Base-by-base conservation (phyloP, 2,797 vertebrate species). In the Rhodeus uyekii region DNA sequence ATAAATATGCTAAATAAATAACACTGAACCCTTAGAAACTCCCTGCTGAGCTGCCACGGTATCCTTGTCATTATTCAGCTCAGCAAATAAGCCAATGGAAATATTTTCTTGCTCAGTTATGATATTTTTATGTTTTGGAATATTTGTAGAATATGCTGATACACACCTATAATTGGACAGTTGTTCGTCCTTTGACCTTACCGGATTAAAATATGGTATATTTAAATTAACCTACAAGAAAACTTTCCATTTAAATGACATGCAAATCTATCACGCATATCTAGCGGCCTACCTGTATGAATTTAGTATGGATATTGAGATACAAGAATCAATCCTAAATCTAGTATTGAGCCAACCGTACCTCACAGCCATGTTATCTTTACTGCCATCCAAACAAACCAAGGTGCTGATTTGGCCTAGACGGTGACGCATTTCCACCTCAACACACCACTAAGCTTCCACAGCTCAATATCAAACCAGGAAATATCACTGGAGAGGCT, bases 401-500 rank as follows among this genome's bases (percentile, higher is more conserved):
- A 22, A 65, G 29, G 39, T 58, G 67, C 63, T 39, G 63, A 67
- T 80, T 71, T 72, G 72, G 29, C 27, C 58, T 39, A 36, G 12
- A 27, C 44, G 36, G 42, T 86, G 84, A 86, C 69, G 73, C 69
- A 88, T 76, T 87, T 82, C 75, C 86, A 83, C 44, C 53, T 24
- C 58, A 50, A 14, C 24, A 61, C 8, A 61, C 55, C 61, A 42
- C n/a, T 65, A 42, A 83, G 48, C 58, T 73, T 81, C 74, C 50
- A 7, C 68, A 61, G 64, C 78, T 83, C 85, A n/a, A 50, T 90
- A 92, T 92, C 90, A 74, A 63, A 90, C 32, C 84, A 87, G 92
- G 92, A 94, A 94, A 93, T 93, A 87, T 91, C 92, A 93, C 64
- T 85, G 88, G 50, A 89, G 87, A 87, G 83, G 85, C 81, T 71